These are phyloP conservation scores for Caenorhabditis sp. DNA, from an alignment of 2,888 invertebrate species.

Conservation along the genomic window DNA sequence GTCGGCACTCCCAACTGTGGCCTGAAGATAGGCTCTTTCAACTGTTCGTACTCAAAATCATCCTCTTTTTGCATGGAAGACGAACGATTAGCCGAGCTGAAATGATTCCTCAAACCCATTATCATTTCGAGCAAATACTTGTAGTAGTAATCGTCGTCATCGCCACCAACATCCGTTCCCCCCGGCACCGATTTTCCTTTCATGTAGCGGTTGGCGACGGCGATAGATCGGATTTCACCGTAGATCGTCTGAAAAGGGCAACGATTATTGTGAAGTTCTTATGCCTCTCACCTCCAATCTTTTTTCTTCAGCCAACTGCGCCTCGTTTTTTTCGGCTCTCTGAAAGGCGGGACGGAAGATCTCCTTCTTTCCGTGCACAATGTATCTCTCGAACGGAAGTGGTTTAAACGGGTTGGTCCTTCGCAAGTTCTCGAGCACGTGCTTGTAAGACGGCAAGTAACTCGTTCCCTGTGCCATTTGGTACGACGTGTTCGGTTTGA, in stretches of 20 bases:
- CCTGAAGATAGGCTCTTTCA: slow-evolving; percentile 41
- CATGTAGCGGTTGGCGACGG: not conserved
- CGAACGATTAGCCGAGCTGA: not conserved
- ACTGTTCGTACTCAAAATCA: slow-evolving; percentile 33
- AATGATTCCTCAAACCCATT: not conserved
- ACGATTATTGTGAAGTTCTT: not conserved
- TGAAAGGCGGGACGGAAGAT: slow-evolving; percentile 65
- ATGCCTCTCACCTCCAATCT: not conserved
- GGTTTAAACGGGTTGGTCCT: slow-evolving; percentile 66
- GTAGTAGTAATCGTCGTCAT: not conserved
- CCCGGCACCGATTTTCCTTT: slow-evolving; percentile 16
- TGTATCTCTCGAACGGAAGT: slow-evolving; percentile 78
- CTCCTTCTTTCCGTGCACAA: slow-evolving; percentile 69
- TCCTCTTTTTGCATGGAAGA: not conserved
- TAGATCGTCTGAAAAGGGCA: slow-evolving; percentile 10
- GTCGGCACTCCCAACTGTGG: slow-evolving; percentile 3
- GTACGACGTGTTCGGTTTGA: slow-evolving; percentile 48
- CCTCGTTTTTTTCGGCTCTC: slow-evolving; percentile 12
- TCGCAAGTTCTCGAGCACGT: slow-evolving; percentile 86
- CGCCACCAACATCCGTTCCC: slow-evolving; percentile 19
- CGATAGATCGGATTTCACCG: slow-evolving; percentile 4
- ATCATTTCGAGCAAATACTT: not conserved
- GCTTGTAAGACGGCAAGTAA: slow-evolving; percentile 88
- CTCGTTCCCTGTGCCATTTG: slow-evolving; percentile 84
- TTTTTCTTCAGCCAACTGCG: slow-evolving; percentile 26